A percentile compares a stretch with the other conserved stretches of the same genome.
Conservation (phyloP, 30 jellyfish, hydroid and myxozoan genomes). For the Cassiopea andromeda region DNA sequence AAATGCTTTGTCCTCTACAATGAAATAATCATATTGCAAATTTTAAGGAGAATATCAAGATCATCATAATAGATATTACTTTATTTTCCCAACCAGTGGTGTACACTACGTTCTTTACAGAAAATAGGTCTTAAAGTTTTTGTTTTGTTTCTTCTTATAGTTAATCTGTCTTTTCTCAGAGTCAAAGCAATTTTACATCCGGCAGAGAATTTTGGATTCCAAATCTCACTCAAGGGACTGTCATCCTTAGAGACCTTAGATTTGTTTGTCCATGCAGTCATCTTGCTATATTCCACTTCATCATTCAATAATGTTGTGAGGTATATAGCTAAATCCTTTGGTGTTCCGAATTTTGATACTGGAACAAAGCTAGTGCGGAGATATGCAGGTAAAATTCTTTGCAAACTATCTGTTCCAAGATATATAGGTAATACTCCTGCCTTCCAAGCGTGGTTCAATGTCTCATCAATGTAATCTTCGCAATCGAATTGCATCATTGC, state of each 20-base stretch:
- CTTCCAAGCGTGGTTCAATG: slow-evolving; percentile 70
- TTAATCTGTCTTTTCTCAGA: slow-evolving; percentile 1
- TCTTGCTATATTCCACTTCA: slow-evolving; percentile 48
- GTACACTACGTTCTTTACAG: slow-evolving; percentile 47
- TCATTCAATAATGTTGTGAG: slow-evolving; percentile 48
- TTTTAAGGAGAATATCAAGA: no score
- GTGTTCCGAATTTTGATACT: slow-evolving; percentile 62
- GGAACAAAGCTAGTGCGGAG: slow-evolving; percentile 50
- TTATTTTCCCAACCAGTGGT: slow-evolving; percentile 40
- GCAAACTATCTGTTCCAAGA: slow-evolving; percentile 76
- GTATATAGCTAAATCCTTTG: slow-evolving; percentile 72
- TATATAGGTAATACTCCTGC: slow-evolving; percentile 85
- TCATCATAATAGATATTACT: no score
- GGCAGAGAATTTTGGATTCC: slow-evolving; percentile 71
- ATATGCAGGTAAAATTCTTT: slow-evolving; percentile 57
- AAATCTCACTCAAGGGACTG: slow-evolving; percentile 45
- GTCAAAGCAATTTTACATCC: slow-evolving; percentile 75
- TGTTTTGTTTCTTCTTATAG: neutral
- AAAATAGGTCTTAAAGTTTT: slow-evolving; percentile 15
- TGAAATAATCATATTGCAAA: no score
- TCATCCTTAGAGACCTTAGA: neutral
- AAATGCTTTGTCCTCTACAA: no score
- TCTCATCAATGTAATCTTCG: slow-evolving; percentile 83
- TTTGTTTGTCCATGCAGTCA: slow-evolving; percentile 59
- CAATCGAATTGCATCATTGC: slow-evolving; percentile 78